Evolutionary conservation across 2,888 invertebrate genomes (phyloP).

Genomic region (Plagodis dolabraria): DNA sequence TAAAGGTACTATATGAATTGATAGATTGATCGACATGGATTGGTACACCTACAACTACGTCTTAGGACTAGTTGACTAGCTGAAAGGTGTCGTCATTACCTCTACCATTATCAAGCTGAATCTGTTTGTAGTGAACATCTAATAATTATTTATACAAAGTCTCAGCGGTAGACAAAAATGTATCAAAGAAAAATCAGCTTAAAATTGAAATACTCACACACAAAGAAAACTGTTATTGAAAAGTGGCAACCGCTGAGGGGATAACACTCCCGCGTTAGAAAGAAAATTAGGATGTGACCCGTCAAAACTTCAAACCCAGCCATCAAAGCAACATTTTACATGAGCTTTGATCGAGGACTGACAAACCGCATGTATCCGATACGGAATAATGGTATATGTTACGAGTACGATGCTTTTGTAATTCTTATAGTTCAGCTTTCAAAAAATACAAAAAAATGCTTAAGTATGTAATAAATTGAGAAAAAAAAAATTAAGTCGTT

Average conservation of each 20-base stretch:
- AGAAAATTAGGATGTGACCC: constrained; percentile 81
- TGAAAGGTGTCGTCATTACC: too few relatives aligned
- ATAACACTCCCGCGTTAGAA: constrained; percentile 59
- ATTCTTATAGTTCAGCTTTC: too few relatives aligned
- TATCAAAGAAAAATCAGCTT: constrained; percentile 39
- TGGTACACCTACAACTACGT: too few relatives aligned
- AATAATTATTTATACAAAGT: not conserved
- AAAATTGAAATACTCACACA: constrained; percentile 70
- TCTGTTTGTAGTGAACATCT: not conserved
- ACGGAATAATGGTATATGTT: not conserved
- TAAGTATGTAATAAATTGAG: too few relatives aligned
- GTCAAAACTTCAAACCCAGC: constrained; percentile 83
- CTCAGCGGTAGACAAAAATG: constrained; percentile 8
- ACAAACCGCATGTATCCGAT: constrained; percentile 6
- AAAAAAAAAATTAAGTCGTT: too few relatives aligned
- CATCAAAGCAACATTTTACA: constrained; percentile 58
- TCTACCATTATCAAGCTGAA: too few relatives aligned
- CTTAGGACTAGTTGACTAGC: too few relatives aligned
- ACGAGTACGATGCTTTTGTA: too few relatives aligned
- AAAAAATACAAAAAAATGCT: too few relatives aligned
- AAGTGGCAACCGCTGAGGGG: constrained; percentile 67
- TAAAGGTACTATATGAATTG: too few relatives aligned
- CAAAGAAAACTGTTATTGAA: constrained; percentile 71
- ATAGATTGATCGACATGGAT: too few relatives aligned
- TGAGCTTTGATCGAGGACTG: constrained; percentile 12